Evolutionary conservation across 30 jellyfish, hydroid and myxozoan species (phyloP), one percentile per base, ranked within the genome.

Genomic region (Phacellophora camtschatica): DNA sequence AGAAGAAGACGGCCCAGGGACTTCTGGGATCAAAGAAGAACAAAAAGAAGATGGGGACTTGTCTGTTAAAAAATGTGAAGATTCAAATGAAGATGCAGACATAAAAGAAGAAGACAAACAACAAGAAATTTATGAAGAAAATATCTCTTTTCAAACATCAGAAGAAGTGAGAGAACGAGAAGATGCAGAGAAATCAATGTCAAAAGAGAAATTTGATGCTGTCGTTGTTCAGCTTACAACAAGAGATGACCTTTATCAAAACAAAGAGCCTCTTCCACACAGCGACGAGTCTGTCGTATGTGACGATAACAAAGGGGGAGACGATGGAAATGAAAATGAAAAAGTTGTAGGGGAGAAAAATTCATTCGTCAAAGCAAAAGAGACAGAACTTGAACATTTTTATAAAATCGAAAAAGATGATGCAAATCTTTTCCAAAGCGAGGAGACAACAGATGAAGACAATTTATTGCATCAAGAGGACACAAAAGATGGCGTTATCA

Each of bases 151-250:
- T 6, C 77, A 50, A 51, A 80, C 78, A 3, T 64, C 91, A 28
- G 24, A 23, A 4, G 83, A 64, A 66, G 32, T 35, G 12, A 32
- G 70, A 18, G 24, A 65, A 27, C 18, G 19, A 11, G 91, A 80
- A 34, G 91, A 64, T 5, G 83, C 16, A 8, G 91, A 64, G 25
- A n/a, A 77, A 29, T 32, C 70, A 50, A 80, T 64, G 35, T 80
- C 91, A 41, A 80, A 39, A 58, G 91, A 80, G 36, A 30, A 32
- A 19, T 80, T 80, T 55, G 91, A 64, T 41, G 84, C 83, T 4
- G 91, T 80, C 66, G 31, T 80, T 80, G 73, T 42, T 59, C 78
- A 80, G 53, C 75, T 80, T 15, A 42, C 24, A 30, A 41, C 23
- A 62, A 65, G 66, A 20, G 78, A 65, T 7, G 28, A 37, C 11